A percentile compares a stretch with the other conserved stretches of the same genome.
phyloP scores from a whole-genome alignment of 2,797 vertebrate species.

The Prionace glauca region DNA sequence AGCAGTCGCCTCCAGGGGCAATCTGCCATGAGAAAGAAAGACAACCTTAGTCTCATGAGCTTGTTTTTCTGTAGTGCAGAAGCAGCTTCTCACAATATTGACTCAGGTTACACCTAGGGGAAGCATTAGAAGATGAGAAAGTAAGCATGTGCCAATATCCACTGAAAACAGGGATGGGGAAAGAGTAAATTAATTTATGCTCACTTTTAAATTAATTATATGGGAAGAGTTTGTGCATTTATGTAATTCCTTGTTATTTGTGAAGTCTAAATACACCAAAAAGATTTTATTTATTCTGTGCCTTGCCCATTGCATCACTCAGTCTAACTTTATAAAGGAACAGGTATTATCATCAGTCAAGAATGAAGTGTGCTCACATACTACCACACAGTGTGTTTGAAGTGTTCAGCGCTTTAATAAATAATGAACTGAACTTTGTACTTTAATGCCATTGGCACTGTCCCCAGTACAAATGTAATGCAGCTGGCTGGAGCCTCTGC shows the following conservation, averaged over 20 bases:
- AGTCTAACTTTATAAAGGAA: constrained; percentile 16
- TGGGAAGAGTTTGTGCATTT: neutral
- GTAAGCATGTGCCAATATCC: neutral
- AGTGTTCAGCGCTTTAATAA: constrained; percentile 29
- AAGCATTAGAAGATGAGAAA: neutral
- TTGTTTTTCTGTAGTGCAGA: neutral
- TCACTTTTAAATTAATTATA: neutral
- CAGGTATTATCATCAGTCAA: constrained; percentile 28
- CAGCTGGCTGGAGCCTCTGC: neutral
- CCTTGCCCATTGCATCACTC: constrained; percentile 4
- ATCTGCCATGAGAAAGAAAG: neutral
- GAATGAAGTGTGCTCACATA: constrained; percentile 30
- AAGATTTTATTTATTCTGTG: constrained; percentile 8
- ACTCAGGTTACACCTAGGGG: neutral
- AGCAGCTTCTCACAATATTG: neutral
- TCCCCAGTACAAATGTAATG: constrained; percentile 23
- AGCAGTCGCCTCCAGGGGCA: neutral
- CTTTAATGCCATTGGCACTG: constrained; percentile 22
- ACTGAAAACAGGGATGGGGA: neutral
- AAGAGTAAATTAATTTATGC: neutral
- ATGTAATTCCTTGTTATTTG: neutral
- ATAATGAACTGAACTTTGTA: constrained; percentile 37
- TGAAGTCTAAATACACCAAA: neutral
- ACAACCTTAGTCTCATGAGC: neutral
- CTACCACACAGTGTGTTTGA: constrained; percentile 34